These are phyloP conservation scores for Jaculus jaculus DNA, from an alignment of 2,113 vertebrate species.

Conservation along the genomic window DNA sequence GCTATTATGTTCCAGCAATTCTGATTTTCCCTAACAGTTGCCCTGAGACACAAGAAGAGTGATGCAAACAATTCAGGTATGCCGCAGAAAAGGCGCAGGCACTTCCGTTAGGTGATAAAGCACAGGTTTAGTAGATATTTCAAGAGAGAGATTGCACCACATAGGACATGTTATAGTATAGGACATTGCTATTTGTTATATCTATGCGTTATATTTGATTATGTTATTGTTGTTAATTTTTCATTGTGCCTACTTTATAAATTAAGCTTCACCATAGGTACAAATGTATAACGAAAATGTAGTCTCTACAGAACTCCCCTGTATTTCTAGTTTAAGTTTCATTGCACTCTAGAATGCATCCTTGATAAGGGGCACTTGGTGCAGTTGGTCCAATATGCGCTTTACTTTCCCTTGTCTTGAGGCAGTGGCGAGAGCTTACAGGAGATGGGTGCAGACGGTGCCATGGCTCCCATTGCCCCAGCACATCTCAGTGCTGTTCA, in stretches of 20 bases:
- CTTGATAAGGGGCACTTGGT: too few relatives aligned
- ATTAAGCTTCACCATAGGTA: background rate
- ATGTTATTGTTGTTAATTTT: background rate
- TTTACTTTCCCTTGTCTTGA: background rate
- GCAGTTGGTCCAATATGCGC: background rate
- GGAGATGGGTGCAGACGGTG: background rate
- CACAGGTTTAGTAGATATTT: background rate
- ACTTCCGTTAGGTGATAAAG: background rate
- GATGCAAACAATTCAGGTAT: too few relatives aligned
- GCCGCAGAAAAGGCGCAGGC: too few relatives aligned
- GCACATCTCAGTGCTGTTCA: rapidly evolving
- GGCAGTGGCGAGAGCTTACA: background rate
- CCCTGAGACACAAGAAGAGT: background rate
- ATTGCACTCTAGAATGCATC: background rate
- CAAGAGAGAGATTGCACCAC: background rate
- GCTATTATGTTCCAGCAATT: background rate
- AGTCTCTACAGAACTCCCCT: background rate
- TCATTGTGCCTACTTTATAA: background rate
- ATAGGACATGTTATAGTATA: background rate
- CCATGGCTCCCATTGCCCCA: background rate
- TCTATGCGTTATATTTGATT: background rate
- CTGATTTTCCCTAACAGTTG: background rate
- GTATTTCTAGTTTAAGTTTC: background rate
- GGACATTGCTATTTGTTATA: background rate
- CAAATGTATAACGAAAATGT: background rate